These are phyloP conservation scores for Pollenia amentaria DNA, from an alignment of 2,888 invertebrate genomes.

Conservation along the genomic window DNA sequence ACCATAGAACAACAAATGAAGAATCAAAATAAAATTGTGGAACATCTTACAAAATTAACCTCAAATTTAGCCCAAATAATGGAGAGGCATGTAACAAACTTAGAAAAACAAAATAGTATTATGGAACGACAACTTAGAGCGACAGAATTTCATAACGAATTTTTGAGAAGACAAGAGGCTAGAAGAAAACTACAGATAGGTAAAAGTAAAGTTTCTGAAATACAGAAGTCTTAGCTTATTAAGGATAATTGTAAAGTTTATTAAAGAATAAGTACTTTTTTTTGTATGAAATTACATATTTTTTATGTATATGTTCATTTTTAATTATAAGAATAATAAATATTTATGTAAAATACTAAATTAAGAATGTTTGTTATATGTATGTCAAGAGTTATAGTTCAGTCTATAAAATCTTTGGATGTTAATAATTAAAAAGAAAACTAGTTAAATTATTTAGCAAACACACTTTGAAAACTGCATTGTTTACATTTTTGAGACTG, in stretches of 20 bases:
- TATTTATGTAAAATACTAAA: constrained; percentile 29
- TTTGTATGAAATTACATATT: constrained; percentile 22
- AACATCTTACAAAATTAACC: constrained; percentile 62
- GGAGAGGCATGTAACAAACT: constrained; percentile 53
- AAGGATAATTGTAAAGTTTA: background rate
- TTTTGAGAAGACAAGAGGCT: constrained; percentile 48
- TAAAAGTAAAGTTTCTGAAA: constrained; percentile 26
- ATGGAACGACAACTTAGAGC: constrained; percentile 48
- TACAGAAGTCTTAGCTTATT: constrained; percentile 34
- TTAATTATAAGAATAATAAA: constrained; percentile 30
- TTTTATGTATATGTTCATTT: constrained; percentile 6
- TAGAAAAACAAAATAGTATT: constrained; percentile 51
- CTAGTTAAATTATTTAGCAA: too few species aligned
- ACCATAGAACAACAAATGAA: constrained; percentile 55
- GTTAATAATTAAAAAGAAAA: too few species aligned
- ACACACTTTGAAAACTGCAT: too few species aligned
- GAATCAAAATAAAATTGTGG: constrained; percentile 65
- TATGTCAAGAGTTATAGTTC: too few species aligned
- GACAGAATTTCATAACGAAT: constrained; percentile 20
- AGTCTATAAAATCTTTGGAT: too few species aligned
- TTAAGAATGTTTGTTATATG: background rate
- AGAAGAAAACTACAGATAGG: constrained; percentile 16
- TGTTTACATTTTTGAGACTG: too few species aligned
- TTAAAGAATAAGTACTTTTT: background rate
- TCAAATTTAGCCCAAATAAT: constrained; percentile 46